A percentile compares a stretch with the other conserved stretches of the same genome.
Evolutionary conservation across 2,888 invertebrate genomes (phyloP).

Genomic region (Leptopilina syphax): DNA sequence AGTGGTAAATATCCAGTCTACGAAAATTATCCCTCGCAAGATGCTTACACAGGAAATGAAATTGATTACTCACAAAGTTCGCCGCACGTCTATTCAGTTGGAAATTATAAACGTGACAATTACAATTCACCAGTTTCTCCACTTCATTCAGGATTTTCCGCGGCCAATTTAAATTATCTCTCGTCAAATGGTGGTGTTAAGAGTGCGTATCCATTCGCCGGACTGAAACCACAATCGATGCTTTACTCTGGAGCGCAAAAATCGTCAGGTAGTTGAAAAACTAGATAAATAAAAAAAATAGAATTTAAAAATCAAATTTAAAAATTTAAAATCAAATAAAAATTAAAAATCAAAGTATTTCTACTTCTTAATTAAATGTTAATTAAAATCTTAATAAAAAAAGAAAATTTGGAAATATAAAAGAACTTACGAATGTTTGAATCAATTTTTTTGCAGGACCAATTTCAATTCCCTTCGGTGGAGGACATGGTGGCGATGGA

Average conservation of each 20-base stretch:
- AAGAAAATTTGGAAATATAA: not conserved
- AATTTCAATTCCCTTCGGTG: constrained; percentile 45
- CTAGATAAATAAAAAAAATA: not conserved
- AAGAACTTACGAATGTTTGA: not conserved
- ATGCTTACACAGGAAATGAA: constrained; percentile 13
- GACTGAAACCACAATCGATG: not conserved
- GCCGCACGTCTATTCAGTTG: constrained; percentile 12
- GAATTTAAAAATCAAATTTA: not conserved
- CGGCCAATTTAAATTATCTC: constrained; percentile 16
- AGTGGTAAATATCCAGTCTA: constrained; percentile 46
- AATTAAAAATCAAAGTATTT: too few species aligned
- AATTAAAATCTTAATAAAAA: not conserved
- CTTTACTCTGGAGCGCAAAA: not conserved
- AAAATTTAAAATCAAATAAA: too few species aligned
- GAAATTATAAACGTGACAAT: constrained; percentile 33
- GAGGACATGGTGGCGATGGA: constrained; percentile 46
- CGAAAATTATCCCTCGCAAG: not conserved
- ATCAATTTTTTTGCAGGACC: constrained; percentile 18
- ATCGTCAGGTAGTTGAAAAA: too few species aligned
- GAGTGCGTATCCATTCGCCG: constrained; percentile 3
- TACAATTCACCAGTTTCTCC: not conserved
- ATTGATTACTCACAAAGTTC: constrained; percentile 12
- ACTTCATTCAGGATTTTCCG: not conserved
- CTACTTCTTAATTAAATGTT: too few species aligned
- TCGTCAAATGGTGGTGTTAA: not conserved